phyloP scores from a whole-genome alignment of 2,888 invertebrate species.

The Spicauda simplicius region DNA sequence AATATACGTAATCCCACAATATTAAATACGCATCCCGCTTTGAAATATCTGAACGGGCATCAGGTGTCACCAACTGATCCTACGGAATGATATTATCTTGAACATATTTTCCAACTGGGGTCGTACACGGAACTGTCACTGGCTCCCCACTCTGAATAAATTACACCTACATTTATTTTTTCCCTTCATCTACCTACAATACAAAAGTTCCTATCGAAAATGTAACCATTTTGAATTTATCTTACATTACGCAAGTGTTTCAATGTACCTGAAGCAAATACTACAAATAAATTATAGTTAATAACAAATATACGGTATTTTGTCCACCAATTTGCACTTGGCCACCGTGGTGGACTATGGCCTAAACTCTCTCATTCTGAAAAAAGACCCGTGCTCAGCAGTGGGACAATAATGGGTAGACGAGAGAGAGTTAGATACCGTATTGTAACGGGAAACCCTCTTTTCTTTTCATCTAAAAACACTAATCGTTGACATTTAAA shows the following conservation, averaged over 20 bases:
- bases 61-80: constrained; percentile 79
- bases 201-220: constrained; percentile 10
- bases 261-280: too few relatives aligned
- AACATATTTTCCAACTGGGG: constrained; percentile 74
- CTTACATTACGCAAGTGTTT: neutral
- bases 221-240: constrained; percentile 2
- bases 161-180: constrained; percentile 55
- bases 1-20: constrained; percentile 52
- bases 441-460: too few relatives aligned
- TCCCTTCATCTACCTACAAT: constrained; percentile 26
- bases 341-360: too few relatives aligned
- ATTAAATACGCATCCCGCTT: constrained; percentile 53
- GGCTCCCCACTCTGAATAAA: constrained; percentile 74
- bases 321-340: too few relatives aligned
- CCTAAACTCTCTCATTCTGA: too few relatives aligned
- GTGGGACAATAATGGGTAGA: too few relatives aligned
- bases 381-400: too few relatives aligned
- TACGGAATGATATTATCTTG: constrained; percentile 73
- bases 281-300: too few relatives aligned
- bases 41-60: constrained; percentile 61
- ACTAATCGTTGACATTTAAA: constrained; percentile 40
- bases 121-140: constrained; percentile 55
- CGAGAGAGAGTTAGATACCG: too few relatives aligned
- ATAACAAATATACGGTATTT: too few relatives aligned
- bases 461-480: neutral